Percentiles rank a stretch among this genome's conserved stretches.
phyloP scores from a whole-genome alignment of 2,797 vertebrate genomes.

The Acanthornis magna region DNA sequence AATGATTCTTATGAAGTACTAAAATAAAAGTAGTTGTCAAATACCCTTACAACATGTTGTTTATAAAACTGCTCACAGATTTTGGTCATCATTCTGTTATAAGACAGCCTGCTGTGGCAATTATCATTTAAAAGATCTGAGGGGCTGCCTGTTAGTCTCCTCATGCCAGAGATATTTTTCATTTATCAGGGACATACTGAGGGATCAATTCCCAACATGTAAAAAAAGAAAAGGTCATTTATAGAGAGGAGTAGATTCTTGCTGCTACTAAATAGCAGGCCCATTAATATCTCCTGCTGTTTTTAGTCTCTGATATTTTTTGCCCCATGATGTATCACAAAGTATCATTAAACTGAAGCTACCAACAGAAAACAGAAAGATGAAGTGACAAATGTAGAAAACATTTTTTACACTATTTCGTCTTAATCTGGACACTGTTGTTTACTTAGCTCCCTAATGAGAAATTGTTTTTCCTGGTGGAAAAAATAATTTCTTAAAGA shows the following conservation, averaged over 20 bases:
- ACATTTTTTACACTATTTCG: not conserved
- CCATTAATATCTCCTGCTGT: slow-evolving; percentile 39
- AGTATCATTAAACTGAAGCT: slow-evolving; percentile 21
- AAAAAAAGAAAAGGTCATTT: not conserved
- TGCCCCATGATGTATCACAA: not conserved
- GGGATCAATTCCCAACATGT: slow-evolving; percentile 29
- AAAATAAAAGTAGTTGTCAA: not conserved
- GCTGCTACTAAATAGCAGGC: slow-evolving; percentile 20
- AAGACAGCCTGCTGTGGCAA: not conserved
- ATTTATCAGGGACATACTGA: slow-evolving; percentile 34
- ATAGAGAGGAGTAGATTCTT: not conserved
- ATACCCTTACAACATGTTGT: not conserved
- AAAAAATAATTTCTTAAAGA: not conserved
- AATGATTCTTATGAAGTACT: not conserved
- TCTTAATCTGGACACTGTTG: not conserved
- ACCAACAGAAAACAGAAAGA: not conserved
- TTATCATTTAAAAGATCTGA: slow-evolving; percentile 11
- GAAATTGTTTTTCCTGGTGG: not conserved
- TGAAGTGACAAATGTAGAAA: not conserved
- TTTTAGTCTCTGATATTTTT: not conserved
- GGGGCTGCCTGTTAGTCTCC: not conserved
- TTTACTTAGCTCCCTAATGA: not conserved
- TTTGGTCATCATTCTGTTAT: not conserved
- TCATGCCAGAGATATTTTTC: slow-evolving; percentile 5
- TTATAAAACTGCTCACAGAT: not conserved